phyloP scores from a whole-genome alignment of 2,888 invertebrate genomes.

The Drosophila stalkeri region DNA sequence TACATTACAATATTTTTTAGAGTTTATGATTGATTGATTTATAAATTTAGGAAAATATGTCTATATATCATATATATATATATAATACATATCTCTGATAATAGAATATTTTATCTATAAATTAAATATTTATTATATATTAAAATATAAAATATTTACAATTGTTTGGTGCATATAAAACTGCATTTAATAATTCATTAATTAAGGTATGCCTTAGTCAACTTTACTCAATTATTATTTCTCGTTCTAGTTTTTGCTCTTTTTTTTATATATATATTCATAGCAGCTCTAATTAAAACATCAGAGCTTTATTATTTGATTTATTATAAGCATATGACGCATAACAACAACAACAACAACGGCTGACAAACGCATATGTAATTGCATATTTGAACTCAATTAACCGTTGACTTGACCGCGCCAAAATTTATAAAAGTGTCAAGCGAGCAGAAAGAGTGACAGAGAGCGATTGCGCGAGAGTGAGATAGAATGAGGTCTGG shows the following conservation, averaged over 20 bases:
- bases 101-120: too few species aligned
- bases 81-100: too few species aligned
- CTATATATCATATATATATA: too few species aligned
- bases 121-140: too few species aligned
- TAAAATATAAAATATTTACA: too few species aligned
- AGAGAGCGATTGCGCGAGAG: not conserved
- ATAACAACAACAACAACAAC: conserved; percentile 13
- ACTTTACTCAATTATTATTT: not conserved
- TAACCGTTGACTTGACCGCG: conserved; percentile 59
- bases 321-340: conserved; percentile 54
- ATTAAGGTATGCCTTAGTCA: not conserved
- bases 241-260: not conserved
- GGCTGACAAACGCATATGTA: conserved; percentile 55
- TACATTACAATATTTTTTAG: too few species aligned
- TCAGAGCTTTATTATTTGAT: conserved; percentile 70
- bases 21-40: too few species aligned
- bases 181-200: too few species aligned
- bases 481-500: not conserved
- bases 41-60: too few species aligned
- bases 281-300: conserved; percentile 68
- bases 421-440: conserved; percentile 35
- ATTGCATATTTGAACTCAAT: conserved; percentile 77
- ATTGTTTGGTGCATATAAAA: too few species aligned
- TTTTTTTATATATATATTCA: conserved; percentile 27
- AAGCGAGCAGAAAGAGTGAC: not conserved